These are phyloP conservation scores for Apostichopus leukothele DNA, from an alignment of 53 echinoderm and acorn worm species.

Conservation along the genomic window DNA sequence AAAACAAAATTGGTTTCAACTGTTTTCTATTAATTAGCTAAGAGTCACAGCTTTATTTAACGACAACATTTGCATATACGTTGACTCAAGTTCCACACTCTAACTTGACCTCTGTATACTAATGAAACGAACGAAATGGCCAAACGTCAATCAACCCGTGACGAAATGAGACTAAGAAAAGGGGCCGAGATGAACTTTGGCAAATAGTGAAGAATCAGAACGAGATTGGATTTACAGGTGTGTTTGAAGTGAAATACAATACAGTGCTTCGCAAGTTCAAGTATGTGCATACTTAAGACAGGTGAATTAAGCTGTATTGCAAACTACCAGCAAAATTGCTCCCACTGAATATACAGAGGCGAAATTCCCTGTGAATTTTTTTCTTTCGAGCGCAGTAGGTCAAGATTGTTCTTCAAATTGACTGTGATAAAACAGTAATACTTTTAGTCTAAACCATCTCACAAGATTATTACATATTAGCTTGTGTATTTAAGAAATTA, in stretches of 20 bases:
- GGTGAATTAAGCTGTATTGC: background rate
- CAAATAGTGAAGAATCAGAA: background rate
- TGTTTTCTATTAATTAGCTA: too few species aligned
- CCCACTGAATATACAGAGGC: too few species aligned
- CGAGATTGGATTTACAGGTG: background rate
- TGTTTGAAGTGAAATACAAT: background rate
- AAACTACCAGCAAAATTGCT: too few species aligned
- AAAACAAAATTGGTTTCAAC: too few species aligned
- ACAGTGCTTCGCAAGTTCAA: background rate
- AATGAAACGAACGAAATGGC: background rate
- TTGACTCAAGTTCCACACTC: background rate
- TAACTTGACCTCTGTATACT: background rate
- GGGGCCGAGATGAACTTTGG: background rate
- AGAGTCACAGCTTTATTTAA: too few species aligned
- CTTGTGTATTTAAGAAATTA: too few species aligned
- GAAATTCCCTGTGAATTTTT: too few species aligned
- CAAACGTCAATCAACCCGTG: background rate
- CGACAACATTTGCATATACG: background rate
- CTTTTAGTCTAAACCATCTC: too few species aligned
- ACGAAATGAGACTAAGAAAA: background rate
- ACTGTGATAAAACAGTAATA: too few species aligned
- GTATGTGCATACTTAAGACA: background rate
- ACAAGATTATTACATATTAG: too few species aligned
- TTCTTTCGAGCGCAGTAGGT: too few species aligned
- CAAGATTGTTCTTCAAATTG: too few species aligned